Evolutionary conservation across 2,113 vertebrate genomes (phyloP).

Genomic region (Eolophus roseicapilla): DNA sequence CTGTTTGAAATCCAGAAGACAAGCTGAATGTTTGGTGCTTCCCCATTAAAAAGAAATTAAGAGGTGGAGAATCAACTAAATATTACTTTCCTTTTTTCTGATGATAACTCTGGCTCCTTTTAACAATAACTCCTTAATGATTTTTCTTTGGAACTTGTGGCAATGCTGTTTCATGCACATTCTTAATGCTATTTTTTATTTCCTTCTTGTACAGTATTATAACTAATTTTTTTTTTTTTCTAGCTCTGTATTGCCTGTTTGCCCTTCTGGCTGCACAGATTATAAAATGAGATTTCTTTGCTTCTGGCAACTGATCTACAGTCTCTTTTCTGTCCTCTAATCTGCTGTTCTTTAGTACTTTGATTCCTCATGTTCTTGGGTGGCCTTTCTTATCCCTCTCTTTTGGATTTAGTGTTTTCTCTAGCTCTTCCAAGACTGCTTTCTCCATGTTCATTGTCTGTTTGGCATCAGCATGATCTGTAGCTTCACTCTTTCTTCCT

Average conservation of each 20-base stretch:
- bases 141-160: too few relatives aligned
- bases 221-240: neutral
- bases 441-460: slow-evolving; percentile 70
- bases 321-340: slow-evolving; percentile 62
- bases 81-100: too few relatives aligned
- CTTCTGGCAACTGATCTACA: slow-evolving; percentile 52
- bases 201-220: too few relatives aligned
- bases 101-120: too few relatives aligned
- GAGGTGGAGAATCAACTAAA: too few relatives aligned
- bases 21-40: too few relatives aligned
- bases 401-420: slow-evolving; percentile 61
- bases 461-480: slow-evolving; percentile 65
- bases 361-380: slow-evolving; percentile 65
- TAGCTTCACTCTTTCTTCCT: slow-evolving; percentile 52
- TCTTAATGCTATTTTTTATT: too few relatives aligned
- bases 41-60: too few relatives aligned
- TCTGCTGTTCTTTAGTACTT: slow-evolving; percentile 66
- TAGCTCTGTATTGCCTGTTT: slow-evolving; percentile 9
- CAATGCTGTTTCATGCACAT: too few relatives aligned
- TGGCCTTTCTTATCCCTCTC: slow-evolving; percentile 64
- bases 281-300: slow-evolving; percentile 56
- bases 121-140: too few relatives aligned
- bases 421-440: slow-evolving; percentile 32
- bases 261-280: slow-evolving; percentile 38
- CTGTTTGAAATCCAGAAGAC: too few relatives aligned